Percentiles rank a stretch among this genome's conserved stretches.
Conservation (phyloP, 2,888 invertebrate species). For the Lepetodrilus schrolli region DNA sequence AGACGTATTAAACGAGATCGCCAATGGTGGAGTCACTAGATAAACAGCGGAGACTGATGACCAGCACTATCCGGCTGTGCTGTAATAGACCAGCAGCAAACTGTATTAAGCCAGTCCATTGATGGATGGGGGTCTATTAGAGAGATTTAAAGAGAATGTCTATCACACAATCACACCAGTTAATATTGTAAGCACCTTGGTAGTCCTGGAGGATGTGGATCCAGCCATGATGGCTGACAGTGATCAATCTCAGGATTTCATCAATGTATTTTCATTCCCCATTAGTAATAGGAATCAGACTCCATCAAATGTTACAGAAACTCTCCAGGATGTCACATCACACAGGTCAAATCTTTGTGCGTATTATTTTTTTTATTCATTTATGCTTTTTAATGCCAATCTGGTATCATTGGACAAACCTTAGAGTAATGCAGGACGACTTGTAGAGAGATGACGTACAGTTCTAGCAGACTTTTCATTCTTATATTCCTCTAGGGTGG, state of each 20-base stretch:
- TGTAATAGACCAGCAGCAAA: constrained; percentile 11
- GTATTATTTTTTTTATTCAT: no score
- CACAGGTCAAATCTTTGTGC: no score
- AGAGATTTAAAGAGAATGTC: constrained; percentile 15
- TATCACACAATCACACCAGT: constrained; percentile 19
- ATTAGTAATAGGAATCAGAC: background rate
- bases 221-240: background rate
- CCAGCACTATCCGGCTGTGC: background rate
- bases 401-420: no score
- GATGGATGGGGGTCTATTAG: constrained; percentile 6
- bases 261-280: background rate
- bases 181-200: background rate
- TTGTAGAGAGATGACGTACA: no score
- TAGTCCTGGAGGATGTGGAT: background rate
- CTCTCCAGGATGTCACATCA: no score
- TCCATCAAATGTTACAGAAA: background rate
- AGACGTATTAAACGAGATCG: constrained; percentile 9
- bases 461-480: no score
- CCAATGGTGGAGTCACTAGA: background rate
- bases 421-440: no score
- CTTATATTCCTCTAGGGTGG: no score
- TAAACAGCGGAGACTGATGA: constrained; percentile 1
- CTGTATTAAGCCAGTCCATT: background rate
- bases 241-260: background rate
- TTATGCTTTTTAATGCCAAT: no score